Percentiles rank a stretch among this genome's conserved stretches.
These are phyloP conservation scores for Schlechtendalia chinensis DNA, from an alignment of 1,140 invertebrate species.

Conservation along the genomic window DNA sequence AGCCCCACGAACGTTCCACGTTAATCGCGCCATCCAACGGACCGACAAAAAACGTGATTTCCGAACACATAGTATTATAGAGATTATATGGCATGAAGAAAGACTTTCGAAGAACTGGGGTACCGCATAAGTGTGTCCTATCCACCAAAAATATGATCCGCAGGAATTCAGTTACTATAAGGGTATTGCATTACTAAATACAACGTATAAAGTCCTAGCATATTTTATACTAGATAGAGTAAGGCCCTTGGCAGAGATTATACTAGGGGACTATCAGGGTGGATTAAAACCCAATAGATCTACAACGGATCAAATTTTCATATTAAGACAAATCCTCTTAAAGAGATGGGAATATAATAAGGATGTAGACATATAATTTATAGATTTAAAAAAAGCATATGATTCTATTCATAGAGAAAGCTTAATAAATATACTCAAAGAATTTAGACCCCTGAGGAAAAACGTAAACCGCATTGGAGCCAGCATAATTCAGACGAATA, in stretches of 20 bases:
- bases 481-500: too few relatives aligned
- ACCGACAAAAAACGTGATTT: too few relatives aligned
- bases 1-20: too few relatives aligned
- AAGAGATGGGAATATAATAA: not conserved
- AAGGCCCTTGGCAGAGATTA: not conserved
- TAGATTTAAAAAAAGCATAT: not conserved
- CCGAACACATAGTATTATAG: not conserved
- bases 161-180: not conserved
- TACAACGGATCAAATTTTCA: not conserved
- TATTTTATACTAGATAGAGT: not conserved
- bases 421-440: not conserved
- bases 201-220: not conserved
- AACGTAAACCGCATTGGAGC: not conserved
- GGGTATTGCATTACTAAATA: conserved; percentile 7
- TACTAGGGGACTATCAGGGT: not conserved
- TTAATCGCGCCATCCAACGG: too few relatives aligned
- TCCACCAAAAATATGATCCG: not conserved
- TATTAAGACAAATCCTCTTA: not conserved
- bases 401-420: not conserved
- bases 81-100: not conserved
- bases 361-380: not conserved
- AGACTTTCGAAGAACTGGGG: not conserved
- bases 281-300: not conserved
- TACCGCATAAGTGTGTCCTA: not conserved
- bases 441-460: not conserved